phyloP scores from a whole-genome alignment of 2,113 vertebrate genomes.

The Burhinus bistriatus region DNA sequence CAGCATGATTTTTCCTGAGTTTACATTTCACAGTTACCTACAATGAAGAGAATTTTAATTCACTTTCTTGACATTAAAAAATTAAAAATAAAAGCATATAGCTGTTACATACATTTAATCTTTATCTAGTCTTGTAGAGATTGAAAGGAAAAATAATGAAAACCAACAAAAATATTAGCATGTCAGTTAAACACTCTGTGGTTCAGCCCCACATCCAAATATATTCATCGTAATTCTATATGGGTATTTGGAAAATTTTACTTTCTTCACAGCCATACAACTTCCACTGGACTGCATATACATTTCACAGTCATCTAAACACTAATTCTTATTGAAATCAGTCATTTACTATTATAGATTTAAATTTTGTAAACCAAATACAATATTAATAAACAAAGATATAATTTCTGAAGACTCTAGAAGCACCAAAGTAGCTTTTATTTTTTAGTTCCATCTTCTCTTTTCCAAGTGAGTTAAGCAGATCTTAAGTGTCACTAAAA shows the following conservation, averaged over 20 bases:
- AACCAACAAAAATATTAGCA: background rate
- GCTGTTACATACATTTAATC: background rate
- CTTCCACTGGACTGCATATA: background rate
- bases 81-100: background rate
- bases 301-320: background rate
- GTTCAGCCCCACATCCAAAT: background rate
- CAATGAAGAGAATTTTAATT: background rate
- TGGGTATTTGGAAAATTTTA: background rate
- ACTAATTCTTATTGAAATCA: background rate
- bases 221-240: background rate
- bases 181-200: background rate
- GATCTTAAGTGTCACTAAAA: background rate
- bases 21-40: background rate
- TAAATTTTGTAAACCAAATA: background rate
- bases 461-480: background rate
- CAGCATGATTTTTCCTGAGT: background rate
- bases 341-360: background rate
- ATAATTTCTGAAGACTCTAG: background rate
- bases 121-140: background rate
- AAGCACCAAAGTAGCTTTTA: background rate
- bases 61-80: background rate
- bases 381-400: background rate
- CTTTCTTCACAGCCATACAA: background rate
- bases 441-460: background rate
- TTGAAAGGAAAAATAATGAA: background rate